phyloP scores from a whole-genome alignment of 1,140 invertebrate species.

The Drosophila pallidifrons region DNA sequence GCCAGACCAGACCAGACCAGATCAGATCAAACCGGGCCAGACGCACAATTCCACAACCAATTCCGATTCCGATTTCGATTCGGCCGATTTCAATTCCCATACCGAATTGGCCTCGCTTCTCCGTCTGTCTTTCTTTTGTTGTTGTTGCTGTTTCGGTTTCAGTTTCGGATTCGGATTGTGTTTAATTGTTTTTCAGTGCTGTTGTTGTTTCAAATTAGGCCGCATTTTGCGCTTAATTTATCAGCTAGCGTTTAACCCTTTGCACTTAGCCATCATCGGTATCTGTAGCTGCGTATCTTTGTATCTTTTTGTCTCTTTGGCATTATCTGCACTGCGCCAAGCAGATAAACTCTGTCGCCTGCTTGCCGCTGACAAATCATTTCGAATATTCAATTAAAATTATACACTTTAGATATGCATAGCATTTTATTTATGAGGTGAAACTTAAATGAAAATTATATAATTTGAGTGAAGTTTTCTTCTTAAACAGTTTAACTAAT shows the following conservation, averaged over 20 bases:
- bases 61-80: slow-evolving; percentile 20
- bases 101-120: slow-evolving; percentile 36
- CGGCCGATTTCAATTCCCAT: neutral
- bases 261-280: neutral
- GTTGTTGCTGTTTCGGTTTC: slow-evolving; percentile 12
- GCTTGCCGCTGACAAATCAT: no score
- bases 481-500: no score
- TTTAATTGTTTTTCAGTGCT: slow-evolving; percentile 6
- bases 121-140: slow-evolving; percentile 4
- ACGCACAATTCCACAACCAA: slow-evolving; percentile 17
- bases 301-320: slow-evolving; percentile 21
- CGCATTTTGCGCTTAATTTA: slow-evolving; percentile 52
- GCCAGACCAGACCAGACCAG: slow-evolving; percentile 9
- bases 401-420: no score
- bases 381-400: no score
- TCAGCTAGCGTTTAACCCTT: slow-evolving; percentile 7
- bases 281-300: slow-evolving; percentile 2
- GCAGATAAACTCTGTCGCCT: slow-evolving; percentile 21
- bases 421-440: no score
- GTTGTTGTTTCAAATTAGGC: slow-evolving; percentile 22
- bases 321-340: slow-evolving; percentile 35
- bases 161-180: neutral
- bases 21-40: slow-evolving; percentile 8
- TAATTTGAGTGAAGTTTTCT: no score
- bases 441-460: no score